These are phyloP conservation scores for Rana temporaria DNA, from an alignment of 2,113 vertebrate species.

Conservation along the genomic window DNA sequence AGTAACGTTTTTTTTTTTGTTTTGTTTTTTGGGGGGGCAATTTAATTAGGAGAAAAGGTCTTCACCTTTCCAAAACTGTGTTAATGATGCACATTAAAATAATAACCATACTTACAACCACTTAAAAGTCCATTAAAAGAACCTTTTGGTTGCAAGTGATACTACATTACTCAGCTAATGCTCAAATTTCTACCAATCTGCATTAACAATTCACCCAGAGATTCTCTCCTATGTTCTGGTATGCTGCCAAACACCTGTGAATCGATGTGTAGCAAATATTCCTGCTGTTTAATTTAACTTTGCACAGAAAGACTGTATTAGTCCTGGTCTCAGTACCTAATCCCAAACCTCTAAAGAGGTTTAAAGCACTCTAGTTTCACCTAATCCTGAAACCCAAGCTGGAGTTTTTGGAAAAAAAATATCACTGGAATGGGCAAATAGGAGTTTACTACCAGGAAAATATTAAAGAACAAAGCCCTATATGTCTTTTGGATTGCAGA, in stretches of 20 bases:
- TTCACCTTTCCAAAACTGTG: constrained; percentile 63
- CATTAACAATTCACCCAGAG: constrained; percentile 65
- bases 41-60: constrained; percentile 60
- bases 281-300: constrained; percentile 80
- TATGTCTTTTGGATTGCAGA: constrained; percentile 85
- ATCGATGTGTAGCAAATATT: constrained; percentile 69
- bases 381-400: constrained; percentile 93
- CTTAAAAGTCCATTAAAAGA: constrained; percentile 66
- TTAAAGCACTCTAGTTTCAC: constrained; percentile 97
- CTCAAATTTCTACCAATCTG: constrained; percentile 70
- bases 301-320: constrained; percentile 74
- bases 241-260: constrained; percentile 80
- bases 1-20: too few relatives aligned
- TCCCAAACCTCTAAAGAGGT: constrained; percentile 87
- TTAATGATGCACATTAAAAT: constrained; percentile 67
- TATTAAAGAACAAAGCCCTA: constrained; percentile 77
- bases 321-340: constrained; percentile 77
- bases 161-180: constrained; percentile 65
- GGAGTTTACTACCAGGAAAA: constrained; percentile 76
- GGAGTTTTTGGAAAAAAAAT: constrained; percentile 78
- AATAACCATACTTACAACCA: constrained; percentile 69
- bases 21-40: not conserved
- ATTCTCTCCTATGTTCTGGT: constrained; percentile 67
- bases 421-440: constrained; percentile 84
- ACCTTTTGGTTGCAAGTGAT: constrained; percentile 69